phyloP scores from a whole-genome alignment of 2,797 vertebrate genomes.

The Pristis pectinata region DNA sequence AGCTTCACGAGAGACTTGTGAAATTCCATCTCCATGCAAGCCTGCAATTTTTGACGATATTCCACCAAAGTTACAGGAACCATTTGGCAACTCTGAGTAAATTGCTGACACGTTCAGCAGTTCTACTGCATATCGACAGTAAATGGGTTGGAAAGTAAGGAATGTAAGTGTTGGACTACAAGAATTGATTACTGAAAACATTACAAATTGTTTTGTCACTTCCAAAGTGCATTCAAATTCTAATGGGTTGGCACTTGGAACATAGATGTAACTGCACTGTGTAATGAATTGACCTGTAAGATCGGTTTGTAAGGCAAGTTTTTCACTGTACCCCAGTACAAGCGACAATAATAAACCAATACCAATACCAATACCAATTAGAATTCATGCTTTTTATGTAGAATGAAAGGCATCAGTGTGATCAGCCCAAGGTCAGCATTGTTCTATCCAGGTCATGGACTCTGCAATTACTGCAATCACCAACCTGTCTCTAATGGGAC shows the following conservation, averaged over 20 bases:
- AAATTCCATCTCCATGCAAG: neutral
- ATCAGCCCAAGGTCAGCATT: neutral
- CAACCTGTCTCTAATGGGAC: neutral
- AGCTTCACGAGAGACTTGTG: neutral
- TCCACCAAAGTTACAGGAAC: neutral
- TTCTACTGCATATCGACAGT: neutral
- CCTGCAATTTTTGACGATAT: neutral
- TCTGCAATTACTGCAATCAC: neutral
- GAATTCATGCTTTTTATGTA: neutral
- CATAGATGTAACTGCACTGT: no score
- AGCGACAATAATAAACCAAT: no score
- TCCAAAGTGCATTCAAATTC: neutral
- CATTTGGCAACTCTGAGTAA: neutral
- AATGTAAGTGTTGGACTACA: neutral
- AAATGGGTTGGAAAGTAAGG: neutral
- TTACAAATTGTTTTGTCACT: neutral
- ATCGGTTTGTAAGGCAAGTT: no score
- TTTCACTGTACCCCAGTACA: no score
- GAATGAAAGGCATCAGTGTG: neutral
- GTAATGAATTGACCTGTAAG: no score
- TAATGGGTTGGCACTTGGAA: neutral
- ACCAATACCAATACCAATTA: no score
- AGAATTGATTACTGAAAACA: neutral
- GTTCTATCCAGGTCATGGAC: neutral
- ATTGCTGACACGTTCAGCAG: neutral